Percentiles rank a stretch among this genome's conserved stretches.
phyloP scores from a whole-genome alignment of 1,140 invertebrate species.

The Thalassaphorura encarpata region DNA sequence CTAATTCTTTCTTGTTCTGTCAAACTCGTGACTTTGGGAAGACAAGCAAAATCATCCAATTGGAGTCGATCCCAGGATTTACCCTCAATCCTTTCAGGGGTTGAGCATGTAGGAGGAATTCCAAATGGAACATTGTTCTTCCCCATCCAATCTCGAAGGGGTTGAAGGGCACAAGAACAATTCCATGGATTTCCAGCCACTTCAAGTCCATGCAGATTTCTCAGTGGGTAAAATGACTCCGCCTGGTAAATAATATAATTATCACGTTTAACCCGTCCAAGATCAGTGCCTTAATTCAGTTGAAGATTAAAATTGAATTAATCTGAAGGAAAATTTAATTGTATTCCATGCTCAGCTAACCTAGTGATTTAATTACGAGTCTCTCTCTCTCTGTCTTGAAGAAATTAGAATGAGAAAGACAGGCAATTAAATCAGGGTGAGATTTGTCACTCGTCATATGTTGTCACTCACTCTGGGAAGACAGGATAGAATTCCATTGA shows the following conservation, averaged over 20 bases:
- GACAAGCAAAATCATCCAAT: conserved; percentile 68
- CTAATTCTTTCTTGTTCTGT: conserved; percentile 22
- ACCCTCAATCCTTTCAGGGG: conserved; percentile 49
- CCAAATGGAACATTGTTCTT: conserved; percentile 57
- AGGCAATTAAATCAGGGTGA: no score
- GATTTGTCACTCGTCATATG: no score
- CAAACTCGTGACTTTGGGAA: conserved; percentile 42
- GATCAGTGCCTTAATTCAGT: no score
- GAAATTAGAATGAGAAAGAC: no score
- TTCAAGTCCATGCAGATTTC: conserved; percentile 60
- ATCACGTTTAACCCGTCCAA: no score
- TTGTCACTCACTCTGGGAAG: no score
- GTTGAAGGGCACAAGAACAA: conserved; percentile 63
- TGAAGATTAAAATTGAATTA: no score
- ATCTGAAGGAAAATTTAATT: no score
- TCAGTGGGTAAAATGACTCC: conserved; percentile 51
- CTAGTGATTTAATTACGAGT: no score
- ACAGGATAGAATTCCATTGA: no score
- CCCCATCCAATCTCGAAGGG: conserved; percentile 64
- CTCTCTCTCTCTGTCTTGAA: no score
- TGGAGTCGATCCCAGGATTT: conserved; percentile 61
- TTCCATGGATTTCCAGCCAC: conserved; percentile 68
- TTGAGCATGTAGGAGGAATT: conserved; percentile 52
- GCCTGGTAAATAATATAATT: conserved; percentile 36
- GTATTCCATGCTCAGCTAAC: no score